A percentile compares a stretch with the other conserved stretches of the same genome.
Evolutionary conservation across 2,113 vertebrate genomes (phyloP).

Genomic region (Pollimyrus isidori): DNA sequence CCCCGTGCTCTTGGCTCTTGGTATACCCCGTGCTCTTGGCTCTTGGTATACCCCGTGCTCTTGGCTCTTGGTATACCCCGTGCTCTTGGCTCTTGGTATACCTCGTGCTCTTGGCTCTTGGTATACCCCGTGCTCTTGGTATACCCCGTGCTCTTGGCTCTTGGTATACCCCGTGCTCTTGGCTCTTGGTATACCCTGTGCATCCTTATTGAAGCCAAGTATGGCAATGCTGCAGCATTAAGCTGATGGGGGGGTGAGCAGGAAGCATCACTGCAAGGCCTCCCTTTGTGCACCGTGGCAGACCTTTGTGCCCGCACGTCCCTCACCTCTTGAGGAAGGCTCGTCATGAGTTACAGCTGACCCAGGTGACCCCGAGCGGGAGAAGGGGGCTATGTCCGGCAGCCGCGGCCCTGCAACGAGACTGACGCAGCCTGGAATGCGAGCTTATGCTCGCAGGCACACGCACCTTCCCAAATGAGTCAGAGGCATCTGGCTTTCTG

Average conservation of each 20-base stretch:
- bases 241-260: neutral
- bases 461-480: conserved; percentile 10
- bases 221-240: neutral
- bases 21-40: no score
- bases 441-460: conserved; percentile 19
- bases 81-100: no score
- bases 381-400: neutral
- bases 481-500: conserved; percentile 17
- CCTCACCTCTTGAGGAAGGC: neutral
- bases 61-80: no score
- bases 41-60: no score
- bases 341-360: neutral
- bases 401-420: neutral
- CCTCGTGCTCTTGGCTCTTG: no score
- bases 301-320: neutral
- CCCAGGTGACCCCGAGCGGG: neutral
- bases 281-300: neutral
- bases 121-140: no score
- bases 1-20: no score
- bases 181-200: neutral
- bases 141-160: no score
- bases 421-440: neutral
- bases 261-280: neutral
- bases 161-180: no score
- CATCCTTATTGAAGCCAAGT: neutral